phyloP scores from a whole-genome alignment of 2,888 invertebrate species.

The Sclerodermus sp. region DNA sequence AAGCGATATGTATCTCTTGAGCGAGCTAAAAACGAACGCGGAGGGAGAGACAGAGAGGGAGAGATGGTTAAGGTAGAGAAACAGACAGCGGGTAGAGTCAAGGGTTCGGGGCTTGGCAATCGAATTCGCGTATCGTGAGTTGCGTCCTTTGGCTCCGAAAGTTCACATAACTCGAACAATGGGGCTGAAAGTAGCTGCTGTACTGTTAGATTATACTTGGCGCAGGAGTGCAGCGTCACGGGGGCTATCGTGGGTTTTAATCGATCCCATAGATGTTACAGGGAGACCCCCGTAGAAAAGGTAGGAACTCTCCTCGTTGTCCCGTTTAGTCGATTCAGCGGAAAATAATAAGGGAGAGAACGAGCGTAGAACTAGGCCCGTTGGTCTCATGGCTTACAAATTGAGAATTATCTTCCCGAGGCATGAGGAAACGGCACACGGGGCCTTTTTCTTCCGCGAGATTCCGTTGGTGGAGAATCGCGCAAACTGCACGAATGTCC shows the following conservation, averaged over 20 bases:
- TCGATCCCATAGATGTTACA: slow-evolving; percentile 29
- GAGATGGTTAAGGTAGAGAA: too few species aligned
- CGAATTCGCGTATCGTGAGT: background rate
- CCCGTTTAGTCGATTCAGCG: slow-evolving; percentile 3
- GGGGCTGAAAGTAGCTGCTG: slow-evolving; percentile 13
- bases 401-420: slow-evolving; percentile 2
- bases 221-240: slow-evolving; percentile 26
- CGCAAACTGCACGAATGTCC: too few species aligned
- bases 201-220: slow-evolving; percentile 28
- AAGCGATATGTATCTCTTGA: too few species aligned
- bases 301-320: slow-evolving; percentile 1
- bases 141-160: slow-evolving; percentile 19
- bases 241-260: slow-evolving; percentile 33
- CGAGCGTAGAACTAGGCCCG: background rate
- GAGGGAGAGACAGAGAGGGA: too few species aligned
- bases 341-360: slow-evolving; percentile 3
- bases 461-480: background rate
- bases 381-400: slow-evolving; percentile 1
- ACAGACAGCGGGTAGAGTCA: too few species aligned
- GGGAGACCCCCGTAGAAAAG: background rate
- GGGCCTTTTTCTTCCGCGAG: background rate
- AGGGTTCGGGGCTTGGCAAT: too few species aligned
- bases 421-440: background rate
- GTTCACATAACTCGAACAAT: slow-evolving; percentile 33
- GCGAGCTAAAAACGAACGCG: too few species aligned